Evolutionary conservation across 2,797 vertebrate genomes (phyloP).

Genomic region (Gallirallus australis): DNA sequence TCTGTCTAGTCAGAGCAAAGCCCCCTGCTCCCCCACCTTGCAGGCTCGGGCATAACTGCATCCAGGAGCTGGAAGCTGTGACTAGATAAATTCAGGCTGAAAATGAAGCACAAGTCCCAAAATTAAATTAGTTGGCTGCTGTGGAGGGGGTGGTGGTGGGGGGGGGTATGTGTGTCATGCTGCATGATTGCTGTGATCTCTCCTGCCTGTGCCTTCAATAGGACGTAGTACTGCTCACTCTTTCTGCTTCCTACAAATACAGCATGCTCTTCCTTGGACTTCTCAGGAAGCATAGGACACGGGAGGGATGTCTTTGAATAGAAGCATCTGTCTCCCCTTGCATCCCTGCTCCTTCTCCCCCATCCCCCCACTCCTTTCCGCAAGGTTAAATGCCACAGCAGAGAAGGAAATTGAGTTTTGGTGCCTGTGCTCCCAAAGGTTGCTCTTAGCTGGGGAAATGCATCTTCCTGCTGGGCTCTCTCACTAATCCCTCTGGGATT

Average conservation of each 20-base stretch:
- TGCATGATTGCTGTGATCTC: neutral
- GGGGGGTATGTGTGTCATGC: neutral
- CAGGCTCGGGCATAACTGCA: accelerated
- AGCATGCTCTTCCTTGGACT: neutral
- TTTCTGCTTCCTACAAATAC: neutral
- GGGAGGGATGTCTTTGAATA: neutral
- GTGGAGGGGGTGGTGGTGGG: neutral
- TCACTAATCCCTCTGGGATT: neutral
- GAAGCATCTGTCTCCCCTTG: neutral
- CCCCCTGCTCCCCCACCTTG: neutral
- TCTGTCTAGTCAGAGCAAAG: neutral
- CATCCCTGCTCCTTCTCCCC: neutral
- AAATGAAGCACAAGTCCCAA: neutral
- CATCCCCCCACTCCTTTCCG: neutral
- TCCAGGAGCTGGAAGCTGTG: neutral
- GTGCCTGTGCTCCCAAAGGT: constrained; percentile 22
- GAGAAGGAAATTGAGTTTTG: constrained; percentile 24
- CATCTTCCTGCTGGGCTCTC: neutral
- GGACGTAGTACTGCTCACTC: neutral
- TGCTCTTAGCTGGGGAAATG: neutral
- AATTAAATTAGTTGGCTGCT: neutral
- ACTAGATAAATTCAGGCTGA: neutral
- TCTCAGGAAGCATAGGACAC: neutral
- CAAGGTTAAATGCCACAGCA: neutral
- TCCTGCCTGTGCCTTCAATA: neutral